Base-by-base conservation (phyloP, 2,113 vertebrate species). In the Pholis gunnellus region DNA sequence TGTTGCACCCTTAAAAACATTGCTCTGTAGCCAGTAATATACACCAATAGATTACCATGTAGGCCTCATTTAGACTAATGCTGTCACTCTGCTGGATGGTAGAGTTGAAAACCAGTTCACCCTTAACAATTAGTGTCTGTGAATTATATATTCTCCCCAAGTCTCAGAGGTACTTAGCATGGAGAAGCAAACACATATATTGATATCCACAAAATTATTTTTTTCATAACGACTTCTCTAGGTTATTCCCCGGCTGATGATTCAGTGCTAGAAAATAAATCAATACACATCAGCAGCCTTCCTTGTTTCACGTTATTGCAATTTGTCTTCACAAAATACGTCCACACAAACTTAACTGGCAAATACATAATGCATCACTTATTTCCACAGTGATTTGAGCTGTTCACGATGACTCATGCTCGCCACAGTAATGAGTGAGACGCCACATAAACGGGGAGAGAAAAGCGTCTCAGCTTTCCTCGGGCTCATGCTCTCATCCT, bases 371-470 rank as follows among this genome's bases (percentile, higher is more conserved):
- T 71, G 69, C 31, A 81, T 57, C 54, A n/a, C n/a, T 40, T 78
- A 66, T 72, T 83, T 75, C 75, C 68, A 46, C 73, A 42, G 71
- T 48, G 80, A 83, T 72, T 57, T 11, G 18, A 77, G 76, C 44
- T 46, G 9, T 56, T 63, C 67, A 52, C 4, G 57, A 76, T 89
- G 87, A 91, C 54, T 91, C 88, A 86, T 68, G 83, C 70, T 60
- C 11, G 9, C 70, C 63, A 46, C 63, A 44, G 78, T 85, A 72
- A 88, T 79, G 63, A 88, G 36, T 29, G 50, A 80, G 75, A 82
- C 5, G 22, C 46, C 68, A 38, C 82, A 34, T 65, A 80, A 87
- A 87, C 78, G 66, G 71, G 61, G 80, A 67, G 72, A 78, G 77
- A 64, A 78, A 78, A 72, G 74, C 42, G 27, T 63, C 63, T 73